phyloP scores from a whole-genome alignment of 2,797 vertebrate species.

The Sebastes nivosus region DNA sequence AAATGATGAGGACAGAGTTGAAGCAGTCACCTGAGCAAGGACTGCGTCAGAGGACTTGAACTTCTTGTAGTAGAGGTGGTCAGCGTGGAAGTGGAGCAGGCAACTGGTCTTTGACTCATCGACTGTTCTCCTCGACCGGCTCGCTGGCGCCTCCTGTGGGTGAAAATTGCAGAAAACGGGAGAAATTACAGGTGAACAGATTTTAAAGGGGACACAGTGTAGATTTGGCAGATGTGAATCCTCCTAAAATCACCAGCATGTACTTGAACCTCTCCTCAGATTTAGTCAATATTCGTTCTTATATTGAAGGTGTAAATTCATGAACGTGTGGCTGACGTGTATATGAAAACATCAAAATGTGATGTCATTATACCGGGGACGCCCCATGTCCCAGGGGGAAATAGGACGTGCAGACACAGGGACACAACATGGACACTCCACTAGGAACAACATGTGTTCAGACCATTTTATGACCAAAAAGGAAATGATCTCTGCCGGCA shows the following conservation, averaged over 20 bases:
- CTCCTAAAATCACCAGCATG: background rate
- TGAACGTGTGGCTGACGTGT: background rate
- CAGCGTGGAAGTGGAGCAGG: constrained; percentile 81
- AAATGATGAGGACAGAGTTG: background rate
- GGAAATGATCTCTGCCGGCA: constrained; percentile 58
- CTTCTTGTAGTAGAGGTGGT: constrained; percentile 82
- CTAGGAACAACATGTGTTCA: constrained; percentile 71
- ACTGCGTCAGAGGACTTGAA: constrained; percentile 83
- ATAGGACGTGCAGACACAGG: background rate
- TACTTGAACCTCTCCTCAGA: background rate
- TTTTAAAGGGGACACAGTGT: background rate
- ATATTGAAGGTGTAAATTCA: background rate
- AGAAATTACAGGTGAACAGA: background rate
- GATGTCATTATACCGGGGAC: background rate
- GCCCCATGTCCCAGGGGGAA: background rate
- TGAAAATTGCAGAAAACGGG: background rate
- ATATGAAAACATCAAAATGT: constrained; percentile 4
- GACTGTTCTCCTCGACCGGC: constrained; percentile 72
- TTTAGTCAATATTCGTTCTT: background rate
- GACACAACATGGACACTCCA: constrained; percentile 17
- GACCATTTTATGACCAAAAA: constrained; percentile 50
- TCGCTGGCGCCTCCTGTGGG: constrained; percentile 69
- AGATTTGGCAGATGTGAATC: background rate
- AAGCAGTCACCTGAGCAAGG: constrained; percentile 82
- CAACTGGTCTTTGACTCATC: constrained; percentile 84